Percentiles rank a stretch among this genome's conserved stretches.
Conservation (phyloP, 2,797 vertebrate genomes). For the Moxostoma hubbsi region DNA sequence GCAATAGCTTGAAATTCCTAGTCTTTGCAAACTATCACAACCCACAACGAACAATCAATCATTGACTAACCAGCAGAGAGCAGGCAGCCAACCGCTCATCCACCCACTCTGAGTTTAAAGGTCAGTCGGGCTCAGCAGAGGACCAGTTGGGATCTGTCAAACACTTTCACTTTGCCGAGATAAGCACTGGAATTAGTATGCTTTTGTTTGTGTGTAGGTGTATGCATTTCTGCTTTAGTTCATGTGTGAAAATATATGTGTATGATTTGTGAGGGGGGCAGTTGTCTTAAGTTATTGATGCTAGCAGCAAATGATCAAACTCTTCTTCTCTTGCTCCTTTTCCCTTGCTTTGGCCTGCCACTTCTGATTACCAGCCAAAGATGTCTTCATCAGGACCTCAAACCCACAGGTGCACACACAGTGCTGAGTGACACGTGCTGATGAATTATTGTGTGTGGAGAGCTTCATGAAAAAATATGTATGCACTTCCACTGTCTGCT, state of each 20-base stretch:
- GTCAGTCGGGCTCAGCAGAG: conserved; percentile 27
- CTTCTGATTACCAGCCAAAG: conserved; percentile 52
- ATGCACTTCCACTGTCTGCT: conserved; percentile 21
- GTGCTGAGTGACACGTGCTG: conserved; percentile 30
- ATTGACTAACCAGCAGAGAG: conserved; percentile 32
- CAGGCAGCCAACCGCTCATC: conserved; percentile 15
- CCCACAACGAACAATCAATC: conserved; percentile 22
- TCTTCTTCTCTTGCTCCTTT: conserved; percentile 57
- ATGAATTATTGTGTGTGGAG: conserved; percentile 32
- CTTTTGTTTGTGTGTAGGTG: conserved; percentile 48
- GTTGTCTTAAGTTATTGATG: conserved; percentile 58
- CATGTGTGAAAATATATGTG: conserved; percentile 20
- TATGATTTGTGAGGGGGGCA: conserved; percentile 12
- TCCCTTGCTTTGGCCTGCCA: conserved; percentile 54
- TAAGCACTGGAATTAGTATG: conserved; percentile 39
- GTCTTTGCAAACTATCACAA: conserved; percentile 25
- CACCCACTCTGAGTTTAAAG: conserved; percentile 37
- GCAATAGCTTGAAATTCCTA: conserved; percentile 15
- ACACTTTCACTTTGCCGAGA: conserved; percentile 31
- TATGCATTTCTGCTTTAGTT: conserved; percentile 31
- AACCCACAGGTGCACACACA: conserved; percentile 19
- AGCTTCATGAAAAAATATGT: conserved; percentile 33
- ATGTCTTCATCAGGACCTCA: conserved; percentile 50
- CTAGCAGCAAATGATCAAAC: conserved; percentile 63
- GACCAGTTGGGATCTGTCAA: conserved; percentile 33